A percentile compares a stretch with the other conserved stretches of the same genome.
Evolutionary conservation across 2,888 invertebrate genomes (phyloP).

Genomic region (Timandra comae): DNA sequence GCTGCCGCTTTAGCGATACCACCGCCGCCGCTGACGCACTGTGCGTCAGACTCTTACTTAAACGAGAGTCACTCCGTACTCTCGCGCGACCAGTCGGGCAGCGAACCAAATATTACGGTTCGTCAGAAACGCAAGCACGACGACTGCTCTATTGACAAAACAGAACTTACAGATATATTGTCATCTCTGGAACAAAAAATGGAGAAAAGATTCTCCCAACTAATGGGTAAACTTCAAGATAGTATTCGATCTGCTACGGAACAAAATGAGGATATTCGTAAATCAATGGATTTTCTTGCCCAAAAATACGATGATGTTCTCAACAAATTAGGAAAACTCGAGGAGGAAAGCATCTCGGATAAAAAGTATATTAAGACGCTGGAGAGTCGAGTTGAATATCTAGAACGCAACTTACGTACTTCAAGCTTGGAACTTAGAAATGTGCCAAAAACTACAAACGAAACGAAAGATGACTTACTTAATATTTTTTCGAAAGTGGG

Average conservation of each 20-base stretch:
- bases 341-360: neutral
- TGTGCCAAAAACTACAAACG: neutral
- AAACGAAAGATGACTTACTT: slow-evolving; percentile 1
- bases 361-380: neutral
- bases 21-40: too few species aligned
- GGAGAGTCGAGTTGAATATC: neutral
- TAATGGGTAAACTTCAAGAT: too few species aligned
- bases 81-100: too few species aligned
- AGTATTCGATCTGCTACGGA: neutral
- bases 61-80: too few species aligned
- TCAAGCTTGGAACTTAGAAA: slow-evolving; percentile 1
- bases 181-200: too few species aligned
- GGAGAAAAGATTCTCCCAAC: neutral
- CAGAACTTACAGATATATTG: too few species aligned
- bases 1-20: too few species aligned
- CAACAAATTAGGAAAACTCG: neutral
- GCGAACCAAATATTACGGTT: too few species aligned
- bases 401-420: neutral
- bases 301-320: slow-evolving; percentile 2
- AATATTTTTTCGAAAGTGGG: slow-evolving; percentile 1
- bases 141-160: too few species aligned
- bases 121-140: too few species aligned
- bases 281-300: neutral
- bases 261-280: slow-evolving; percentile 1
- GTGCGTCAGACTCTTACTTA: too few species aligned